Conservation (phyloP, 2,888 invertebrate genomes). For the Griposia aprilina region DNA sequence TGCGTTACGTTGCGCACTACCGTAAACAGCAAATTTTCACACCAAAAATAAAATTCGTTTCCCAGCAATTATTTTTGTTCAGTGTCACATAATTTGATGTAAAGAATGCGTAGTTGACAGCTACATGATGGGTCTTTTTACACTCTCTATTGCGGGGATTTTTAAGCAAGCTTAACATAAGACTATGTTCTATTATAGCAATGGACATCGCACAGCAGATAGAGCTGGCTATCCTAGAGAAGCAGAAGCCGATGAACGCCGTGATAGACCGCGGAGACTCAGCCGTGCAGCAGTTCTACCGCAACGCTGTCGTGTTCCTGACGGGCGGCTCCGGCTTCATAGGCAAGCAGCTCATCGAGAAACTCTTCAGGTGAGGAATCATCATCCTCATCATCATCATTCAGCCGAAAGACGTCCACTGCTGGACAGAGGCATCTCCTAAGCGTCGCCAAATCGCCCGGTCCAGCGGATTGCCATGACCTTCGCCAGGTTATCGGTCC, state of each 20-base stretch:
- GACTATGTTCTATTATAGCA: neutral
- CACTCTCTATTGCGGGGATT: neutral
- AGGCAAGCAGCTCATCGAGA: constrained; percentile 97
- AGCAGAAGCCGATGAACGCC: constrained; percentile 49
- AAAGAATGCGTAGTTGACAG: too few species aligned
- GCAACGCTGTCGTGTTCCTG: constrained; percentile 90
- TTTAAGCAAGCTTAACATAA: neutral
- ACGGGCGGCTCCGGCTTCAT: constrained; percentile 97
- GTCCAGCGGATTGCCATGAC: neutral
- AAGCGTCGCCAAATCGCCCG: too few species aligned
- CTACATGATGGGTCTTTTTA: too few species aligned
- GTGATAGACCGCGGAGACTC: constrained; percentile 61
- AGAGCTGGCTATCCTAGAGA: constrained; percentile 21
- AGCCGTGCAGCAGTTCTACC: constrained; percentile 69
- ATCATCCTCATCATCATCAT: constrained; percentile 3
- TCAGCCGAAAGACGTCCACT: neutral
- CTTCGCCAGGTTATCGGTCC: neutral
- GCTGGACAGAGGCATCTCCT: neutral
- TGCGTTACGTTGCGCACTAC: too few species aligned
- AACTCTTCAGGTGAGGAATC: constrained; percentile 88
- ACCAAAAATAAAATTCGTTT: too few species aligned
- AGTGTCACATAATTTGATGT: too few species aligned
- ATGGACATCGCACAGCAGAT: constrained; percentile 49
- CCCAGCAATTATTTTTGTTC: too few species aligned
- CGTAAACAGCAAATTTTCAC: too few species aligned